Evolutionary conservation across 2,113 vertebrate genomes (phyloP).

Genomic region (Melanocharis versteri): DNA sequence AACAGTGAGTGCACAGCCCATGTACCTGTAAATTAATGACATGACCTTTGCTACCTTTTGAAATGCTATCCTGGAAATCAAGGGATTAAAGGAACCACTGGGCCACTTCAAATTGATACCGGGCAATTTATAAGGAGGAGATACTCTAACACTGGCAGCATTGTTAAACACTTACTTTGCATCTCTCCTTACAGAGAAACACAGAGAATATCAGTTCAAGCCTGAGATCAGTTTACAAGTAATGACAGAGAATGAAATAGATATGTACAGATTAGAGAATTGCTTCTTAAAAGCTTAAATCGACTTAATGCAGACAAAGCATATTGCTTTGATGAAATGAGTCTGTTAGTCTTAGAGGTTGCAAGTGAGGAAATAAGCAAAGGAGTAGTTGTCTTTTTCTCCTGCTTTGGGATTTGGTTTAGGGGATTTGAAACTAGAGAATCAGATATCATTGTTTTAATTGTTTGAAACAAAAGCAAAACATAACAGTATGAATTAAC

Average conservation of each 20-base stretch:
- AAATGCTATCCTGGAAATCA: slow-evolving; percentile 2
- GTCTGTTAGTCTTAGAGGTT: not conserved
- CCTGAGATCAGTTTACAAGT: slow-evolving; percentile 24
- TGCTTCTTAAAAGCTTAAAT: slow-evolving; percentile 29
- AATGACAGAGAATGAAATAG: slow-evolving; percentile 37
- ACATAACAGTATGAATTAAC: not conserved
- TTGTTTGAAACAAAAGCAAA: not conserved
- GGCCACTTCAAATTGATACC: not conserved
- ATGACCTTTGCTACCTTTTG: not conserved
- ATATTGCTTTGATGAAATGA: not conserved
- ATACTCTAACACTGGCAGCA: not conserved
- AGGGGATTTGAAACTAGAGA: not conserved
- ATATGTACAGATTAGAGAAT: slow-evolving; percentile 12
- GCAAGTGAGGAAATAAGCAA: not conserved
- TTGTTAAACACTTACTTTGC: not conserved
- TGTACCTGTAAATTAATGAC: not conserved
- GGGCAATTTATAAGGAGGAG: not conserved
- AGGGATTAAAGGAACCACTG: not conserved
- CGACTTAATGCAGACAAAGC: not conserved
- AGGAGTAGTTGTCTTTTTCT: not conserved
- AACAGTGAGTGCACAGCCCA: not conserved
- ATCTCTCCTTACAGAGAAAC: not conserved
- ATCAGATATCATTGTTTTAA: not conserved
- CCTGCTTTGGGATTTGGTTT: not conserved
- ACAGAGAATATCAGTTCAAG: not conserved